Evolutionary conservation across 1,140 invertebrate genomes (phyloP).

Genomic region (Spodoptera litura): DNA sequence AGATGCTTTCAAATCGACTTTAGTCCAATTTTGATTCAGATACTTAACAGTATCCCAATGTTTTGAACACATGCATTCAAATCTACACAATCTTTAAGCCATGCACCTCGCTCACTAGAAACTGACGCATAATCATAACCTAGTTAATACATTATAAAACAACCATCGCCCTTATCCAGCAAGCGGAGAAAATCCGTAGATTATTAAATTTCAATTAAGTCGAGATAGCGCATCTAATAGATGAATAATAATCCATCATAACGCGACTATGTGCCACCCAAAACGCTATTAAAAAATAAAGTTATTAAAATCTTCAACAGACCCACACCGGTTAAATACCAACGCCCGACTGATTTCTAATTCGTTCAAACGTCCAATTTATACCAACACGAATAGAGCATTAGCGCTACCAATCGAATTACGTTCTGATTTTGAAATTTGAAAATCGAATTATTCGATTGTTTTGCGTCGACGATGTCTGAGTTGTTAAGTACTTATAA

Average conservation of each 20-base stretch:
- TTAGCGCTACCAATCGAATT: constrained; percentile 56
- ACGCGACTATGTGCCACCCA: constrained; percentile 53
- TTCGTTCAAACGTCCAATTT: constrained; percentile 70
- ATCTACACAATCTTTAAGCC: too few relatives aligned
- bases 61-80: too few relatives aligned
- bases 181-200: constrained; percentile 44
- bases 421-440: constrained; percentile 53
- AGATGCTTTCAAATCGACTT: too few relatives aligned
- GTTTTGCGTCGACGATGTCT: constrained; percentile 25
- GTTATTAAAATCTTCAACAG: constrained; percentile 38
- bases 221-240: constrained; percentile 51
- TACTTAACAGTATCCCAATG: too few relatives aligned
- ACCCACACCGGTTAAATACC: constrained; percentile 18
- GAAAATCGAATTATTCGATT: constrained; percentile 56
- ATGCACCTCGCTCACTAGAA: not conserved
- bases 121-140: constrained; percentile 30
- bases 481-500: constrained; percentile 44
- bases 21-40: too few relatives aligned
- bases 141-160: constrained; percentile 47
- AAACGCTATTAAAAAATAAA: constrained; percentile 46
- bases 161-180: constrained; percentile 45
- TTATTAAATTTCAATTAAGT: constrained; percentile 55
- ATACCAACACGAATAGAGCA: constrained; percentile 71
- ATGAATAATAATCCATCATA: constrained; percentile 54
- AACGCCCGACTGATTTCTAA: constrained; percentile 61